Evolutionary conservation across 2,797 vertebrate species (phyloP), one percentile per base, ranked within the genome.

Genomic region (Micrastur ruficollis): DNA sequence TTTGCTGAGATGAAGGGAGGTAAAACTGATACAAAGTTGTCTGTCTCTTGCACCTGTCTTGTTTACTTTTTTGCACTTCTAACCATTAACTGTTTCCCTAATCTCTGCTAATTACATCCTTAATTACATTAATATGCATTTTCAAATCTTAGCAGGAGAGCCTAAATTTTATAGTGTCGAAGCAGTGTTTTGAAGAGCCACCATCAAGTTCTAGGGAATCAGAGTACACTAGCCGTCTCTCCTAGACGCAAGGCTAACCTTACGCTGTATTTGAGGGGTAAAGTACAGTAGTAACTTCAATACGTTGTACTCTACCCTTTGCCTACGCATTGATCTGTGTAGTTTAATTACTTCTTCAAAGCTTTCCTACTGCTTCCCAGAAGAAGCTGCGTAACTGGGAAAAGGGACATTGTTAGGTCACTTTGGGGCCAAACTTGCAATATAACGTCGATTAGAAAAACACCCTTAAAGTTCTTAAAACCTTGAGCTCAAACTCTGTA

Each of bases 21-120:
- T 95, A 83, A 97, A 96, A 84, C 62, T 4, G 7, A 88, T 47
- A 36, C 16, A 9, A 81, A 92, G 36, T 52, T n/a, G 96, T 97
- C 97, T 97, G 96, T 96, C 96, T 97, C 92, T 97, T 95, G 93
- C 98, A 94, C 89, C 81, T 95, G 96, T 97, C 91, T 95, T 18
- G 70, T 95, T 88, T 83, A 90, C 93, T 95, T 95, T 84, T 92
- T 96, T 86, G 92, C 97, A 98, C 97, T 87, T 95, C 97, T 98
- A 97, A 97, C 97, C 73, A 36, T 90, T 91, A 93, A 92, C 95
- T 55, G 68, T 94, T 95, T 95, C 89, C 93, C 88, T 98, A 97
- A 97, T 97, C 94, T 98, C 97, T 98, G 97, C 97, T 98, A 96
- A 92, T 97, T 90, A 95, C 90, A 94, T 94, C 96, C 86, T 94